These are phyloP conservation scores for Contarinia nasturtii DNA, from an alignment of 1,140 invertebrate species.

Conservation along the genomic window DNA sequence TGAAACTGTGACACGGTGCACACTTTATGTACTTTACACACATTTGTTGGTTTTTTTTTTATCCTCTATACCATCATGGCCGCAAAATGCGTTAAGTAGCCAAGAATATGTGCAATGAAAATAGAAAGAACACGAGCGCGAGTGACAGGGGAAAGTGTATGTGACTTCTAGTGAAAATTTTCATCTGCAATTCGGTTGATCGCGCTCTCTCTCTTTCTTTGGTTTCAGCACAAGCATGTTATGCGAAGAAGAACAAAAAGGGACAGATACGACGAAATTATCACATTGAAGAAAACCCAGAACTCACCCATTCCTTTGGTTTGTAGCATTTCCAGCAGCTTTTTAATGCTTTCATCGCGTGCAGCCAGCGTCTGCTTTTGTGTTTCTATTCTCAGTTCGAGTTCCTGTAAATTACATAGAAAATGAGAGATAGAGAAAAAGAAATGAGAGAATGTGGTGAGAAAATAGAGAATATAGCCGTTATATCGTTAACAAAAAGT, in stretches of 20 bases:
- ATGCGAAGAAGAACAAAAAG: neutral
- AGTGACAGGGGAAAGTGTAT: no score
- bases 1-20: neutral
- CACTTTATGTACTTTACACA: neutral
- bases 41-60: neutral
- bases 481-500: no score
- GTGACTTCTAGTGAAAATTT: no score
- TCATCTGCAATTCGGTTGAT: no score
- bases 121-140: no score
- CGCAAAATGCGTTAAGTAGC: no score
- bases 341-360: slow-evolving; percentile 95
- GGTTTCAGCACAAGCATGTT: no score
- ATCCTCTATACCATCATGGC: neutral
- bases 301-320: slow-evolving; percentile 87
- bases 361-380: slow-evolving; percentile 93
- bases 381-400: slow-evolving; percentile 90
- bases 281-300: neutral
- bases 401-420: slow-evolving; percentile 37
- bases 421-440: no score
- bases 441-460: no score
- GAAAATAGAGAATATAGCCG: no score
- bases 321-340: slow-evolving; percentile 94
- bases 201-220: no score
- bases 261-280: slow-evolving; percentile 14
- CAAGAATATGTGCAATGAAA: no score